Evolutionary conservation across 2,113 vertebrate genomes (phyloP).

Genomic region (Tapirus terrestris): DNA sequence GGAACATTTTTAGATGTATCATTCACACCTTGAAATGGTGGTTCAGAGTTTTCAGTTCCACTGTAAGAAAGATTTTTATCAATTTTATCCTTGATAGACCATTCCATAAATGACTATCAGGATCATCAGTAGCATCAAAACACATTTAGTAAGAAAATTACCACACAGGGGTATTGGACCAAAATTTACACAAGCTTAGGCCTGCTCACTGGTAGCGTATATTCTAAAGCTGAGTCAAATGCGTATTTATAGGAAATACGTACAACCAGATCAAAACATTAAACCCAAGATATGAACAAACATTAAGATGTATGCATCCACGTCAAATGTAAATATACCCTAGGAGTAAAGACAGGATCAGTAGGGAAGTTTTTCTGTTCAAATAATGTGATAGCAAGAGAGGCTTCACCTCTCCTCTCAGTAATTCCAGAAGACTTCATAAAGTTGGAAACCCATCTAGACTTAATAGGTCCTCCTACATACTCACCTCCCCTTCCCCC

Average conservation of each 20-base stretch:
- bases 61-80: neutral
- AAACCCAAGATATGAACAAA: neutral
- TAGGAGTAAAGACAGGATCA: neutral
- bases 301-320: neutral
- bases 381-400: neutral
- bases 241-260: neutral
- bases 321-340: neutral
- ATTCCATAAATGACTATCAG: slow-evolving; percentile 6
- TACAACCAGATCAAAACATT: neutral
- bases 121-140: neutral
- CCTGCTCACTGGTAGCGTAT: neutral
- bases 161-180: neutral
- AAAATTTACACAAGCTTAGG: slow-evolving; percentile 2
- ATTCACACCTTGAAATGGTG: slow-evolving; percentile 41
- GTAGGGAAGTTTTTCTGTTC: slow-evolving; percentile 17
- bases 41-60: neutral
- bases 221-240: neutral
- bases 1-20: neutral
- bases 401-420: neutral
- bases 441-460: neutral
- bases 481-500: neutral
- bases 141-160: slow-evolving; percentile 16
- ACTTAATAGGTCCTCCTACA: slow-evolving; percentile 36
- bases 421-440: neutral
- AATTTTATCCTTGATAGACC: neutral